Base-by-base conservation (phyloP, 2,888 invertebrate species). In the Ligdia adustata region DNA sequence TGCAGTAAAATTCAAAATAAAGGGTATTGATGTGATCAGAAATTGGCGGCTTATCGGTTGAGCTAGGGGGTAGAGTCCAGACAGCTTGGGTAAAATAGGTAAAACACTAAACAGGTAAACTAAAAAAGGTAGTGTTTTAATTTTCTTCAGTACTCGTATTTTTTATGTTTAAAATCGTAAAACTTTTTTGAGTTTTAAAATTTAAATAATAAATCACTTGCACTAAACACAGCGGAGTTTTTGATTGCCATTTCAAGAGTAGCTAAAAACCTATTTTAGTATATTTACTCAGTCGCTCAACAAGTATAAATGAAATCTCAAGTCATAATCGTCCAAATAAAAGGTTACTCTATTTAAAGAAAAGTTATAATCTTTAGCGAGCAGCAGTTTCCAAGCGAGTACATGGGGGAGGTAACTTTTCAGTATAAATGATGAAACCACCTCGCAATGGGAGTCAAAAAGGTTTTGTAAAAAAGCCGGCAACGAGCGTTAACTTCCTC, bases 351-450 rank as follows among this genome's bases (percentile, higher is more conserved):
- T 64, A 69, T 69, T 62, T 59, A 57, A 64, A 62, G 57, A 69
- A 64, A 72, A 71, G 64, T 72, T 75, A 63, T 69, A 71, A 74
- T 70, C 65, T 70, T 47, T 54, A 55, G 51, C 61, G 53, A 55
- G 56, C 53, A 52, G 57, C 35, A 51, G 60, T 65, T 62, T 62
- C 61, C 44, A n/a, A 38, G 64, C 39, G 66, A 60, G 69, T 46
- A 39, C 63, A 75, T 68, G 60, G 54, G 42, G 15, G 55, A 42
- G 33, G 38, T 43, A 57, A 60, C 52, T 66, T 64, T 54, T 57
- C 52, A 49, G 55, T 61, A 66, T 69, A 72, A 72, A 69, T 69
- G 68, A 70, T 64, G 65, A 70, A 68, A 71, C 62, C 66, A 65
- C 65, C 62, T 64, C 58, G 67, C 64, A 61, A 62, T 57, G 48